These are phyloP conservation scores for Turdus rufiventris DNA, from an alignment of 2,113 vertebrate species.

Conservation along the genomic window DNA sequence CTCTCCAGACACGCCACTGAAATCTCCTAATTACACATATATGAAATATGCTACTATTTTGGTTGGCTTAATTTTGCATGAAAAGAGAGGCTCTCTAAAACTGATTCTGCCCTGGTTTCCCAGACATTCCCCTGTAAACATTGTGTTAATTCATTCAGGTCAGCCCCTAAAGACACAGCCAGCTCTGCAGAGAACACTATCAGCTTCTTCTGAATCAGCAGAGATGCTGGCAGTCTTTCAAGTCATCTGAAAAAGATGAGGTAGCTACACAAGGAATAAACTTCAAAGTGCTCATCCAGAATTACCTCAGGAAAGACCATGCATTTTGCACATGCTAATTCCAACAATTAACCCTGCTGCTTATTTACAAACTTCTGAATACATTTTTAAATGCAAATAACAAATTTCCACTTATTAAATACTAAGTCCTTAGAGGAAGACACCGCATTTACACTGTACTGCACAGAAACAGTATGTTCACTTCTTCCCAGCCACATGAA, in stretches of 20 bases:
- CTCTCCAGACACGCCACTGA: background rate
- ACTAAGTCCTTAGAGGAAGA: background rate
- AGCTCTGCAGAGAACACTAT: conserved; percentile 52
- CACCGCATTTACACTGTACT: background rate
- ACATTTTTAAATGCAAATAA: background rate
- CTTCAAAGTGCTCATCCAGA: background rate
- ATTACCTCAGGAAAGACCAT: background rate
- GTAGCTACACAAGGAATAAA: conserved; percentile 6
- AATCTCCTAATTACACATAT: background rate
- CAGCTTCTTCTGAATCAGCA: conserved; percentile 50
- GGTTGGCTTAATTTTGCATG: background rate
- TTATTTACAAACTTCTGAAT: background rate
- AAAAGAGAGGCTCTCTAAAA: background rate
- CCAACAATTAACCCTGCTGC: background rate
- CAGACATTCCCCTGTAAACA: background rate
- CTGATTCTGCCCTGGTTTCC: background rate
- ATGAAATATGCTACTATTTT: background rate
- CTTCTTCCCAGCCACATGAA: background rate
- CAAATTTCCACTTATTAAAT: background rate
- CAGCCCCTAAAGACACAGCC: conserved; percentile 11
- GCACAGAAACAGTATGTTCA: background rate
- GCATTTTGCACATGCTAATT: background rate
- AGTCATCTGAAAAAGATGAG: background rate
- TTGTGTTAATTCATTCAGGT: conserved; percentile 23
- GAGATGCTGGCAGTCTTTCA: conserved; percentile 35